phyloP scores from a whole-genome alignment of 2,888 invertebrate species.

The Junonia oenone region DNA sequence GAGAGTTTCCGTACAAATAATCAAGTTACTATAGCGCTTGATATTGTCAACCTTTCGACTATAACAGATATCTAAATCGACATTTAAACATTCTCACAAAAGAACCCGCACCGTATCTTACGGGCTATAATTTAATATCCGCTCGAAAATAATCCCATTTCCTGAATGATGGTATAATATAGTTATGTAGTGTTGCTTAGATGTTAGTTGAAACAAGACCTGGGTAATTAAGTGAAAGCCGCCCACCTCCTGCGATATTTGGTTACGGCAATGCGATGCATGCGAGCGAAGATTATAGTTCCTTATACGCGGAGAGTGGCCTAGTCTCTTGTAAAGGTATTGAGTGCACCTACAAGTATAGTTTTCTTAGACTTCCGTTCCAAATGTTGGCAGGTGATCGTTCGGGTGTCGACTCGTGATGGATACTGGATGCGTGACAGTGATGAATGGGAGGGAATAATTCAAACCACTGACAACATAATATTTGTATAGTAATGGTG shows the following conservation, averaged over 20 bases:
- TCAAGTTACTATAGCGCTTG: not conserved
- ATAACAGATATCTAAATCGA: slow-evolving; percentile 9
- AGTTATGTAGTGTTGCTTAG: slow-evolving; percentile 21
- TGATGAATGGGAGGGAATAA: not conserved
- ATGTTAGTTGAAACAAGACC: slow-evolving; percentile 18
- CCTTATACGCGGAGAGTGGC: slow-evolving; percentile 34
- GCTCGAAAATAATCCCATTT: slow-evolving; percentile 69
- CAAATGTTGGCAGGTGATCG: slow-evolving; percentile 16
- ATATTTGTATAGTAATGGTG: not conserved
- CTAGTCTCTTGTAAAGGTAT: slow-evolving; percentile 34
- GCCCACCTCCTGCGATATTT: slow-evolving; percentile 27
- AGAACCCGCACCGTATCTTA: slow-evolving; percentile 61
- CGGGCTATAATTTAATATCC: slow-evolving; percentile 76
- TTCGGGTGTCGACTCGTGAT: not conserved
- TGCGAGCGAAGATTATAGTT: slow-evolving; percentile 31
- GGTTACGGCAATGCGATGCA: slow-evolving; percentile 28
- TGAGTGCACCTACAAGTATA: slow-evolving; percentile 34
- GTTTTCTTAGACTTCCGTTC: slow-evolving; percentile 36
- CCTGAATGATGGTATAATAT: slow-evolving; percentile 42
- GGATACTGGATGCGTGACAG: not conserved
- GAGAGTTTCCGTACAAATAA: not conserved
- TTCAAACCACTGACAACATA: not conserved
- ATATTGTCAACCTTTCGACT: not conserved
- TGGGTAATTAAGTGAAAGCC: slow-evolving; percentile 31
- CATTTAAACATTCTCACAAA: slow-evolving; percentile 41